A percentile compares a stretch with the other conserved stretches of the same genome.
These are phyloP conservation scores for Arbacia lixula DNA, from an alignment of 53 echinoderm and acorn worm species.

Conservation along the genomic window DNA sequence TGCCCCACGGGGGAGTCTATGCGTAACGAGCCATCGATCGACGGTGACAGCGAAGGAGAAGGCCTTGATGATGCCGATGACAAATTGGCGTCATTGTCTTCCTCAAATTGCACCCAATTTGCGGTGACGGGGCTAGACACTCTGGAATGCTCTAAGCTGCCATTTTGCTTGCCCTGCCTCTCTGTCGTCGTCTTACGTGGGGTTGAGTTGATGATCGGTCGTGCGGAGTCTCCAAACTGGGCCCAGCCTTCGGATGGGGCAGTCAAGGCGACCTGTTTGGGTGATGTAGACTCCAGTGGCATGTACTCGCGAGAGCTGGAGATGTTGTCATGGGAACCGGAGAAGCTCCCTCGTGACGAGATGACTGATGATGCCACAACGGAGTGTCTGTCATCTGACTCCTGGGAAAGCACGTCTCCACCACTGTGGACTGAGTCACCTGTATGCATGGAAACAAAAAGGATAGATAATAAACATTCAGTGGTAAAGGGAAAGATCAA, in stretches of 20 bases:
- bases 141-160: neutral
- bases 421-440: slow-evolving; percentile 80
- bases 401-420: slow-evolving; percentile 58
- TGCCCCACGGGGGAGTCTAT: slow-evolving; percentile 2
- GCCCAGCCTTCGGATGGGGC: slow-evolving; percentile 74
- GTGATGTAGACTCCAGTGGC: slow-evolving; percentile 74
- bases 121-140: slow-evolving; percentile 22
- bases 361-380: slow-evolving; percentile 75
- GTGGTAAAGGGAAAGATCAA: too few relatives aligned
- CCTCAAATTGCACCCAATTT: slow-evolving; percentile 56
- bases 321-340: slow-evolving; percentile 70
- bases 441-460: too few relatives aligned
- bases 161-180: slow-evolving; percentile 1
- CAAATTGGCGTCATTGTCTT: slow-evolving; percentile 30
- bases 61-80: slow-evolving; percentile 51
- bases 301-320: slow-evolving; percentile 86
- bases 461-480: too few relatives aligned
- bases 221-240: slow-evolving; percentile 60
- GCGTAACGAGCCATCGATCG: neutral
- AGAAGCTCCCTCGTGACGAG: slow-evolving; percentile 81
- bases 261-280: slow-evolving; percentile 44
- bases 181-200: slow-evolving; percentile 6
- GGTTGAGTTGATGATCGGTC: slow-evolving; percentile 20
- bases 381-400: slow-evolving; percentile 82
- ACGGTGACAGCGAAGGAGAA: slow-evolving; percentile 52